Conservation (phyloP, 2,888 invertebrate genomes). For the Trissolcus japonicus region DNA sequence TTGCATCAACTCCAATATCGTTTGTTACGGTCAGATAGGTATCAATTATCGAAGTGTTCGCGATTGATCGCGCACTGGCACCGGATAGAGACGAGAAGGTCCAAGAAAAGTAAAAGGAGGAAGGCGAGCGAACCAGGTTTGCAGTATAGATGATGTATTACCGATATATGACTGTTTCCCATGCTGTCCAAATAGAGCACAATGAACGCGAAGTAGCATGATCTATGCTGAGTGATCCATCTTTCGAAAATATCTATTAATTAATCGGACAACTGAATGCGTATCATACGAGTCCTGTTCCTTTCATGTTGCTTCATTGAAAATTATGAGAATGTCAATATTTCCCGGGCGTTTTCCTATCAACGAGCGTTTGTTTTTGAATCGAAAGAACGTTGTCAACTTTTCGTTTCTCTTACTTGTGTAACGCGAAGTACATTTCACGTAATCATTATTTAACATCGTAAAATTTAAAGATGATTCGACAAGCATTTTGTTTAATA, state of each 20-base stretch:
- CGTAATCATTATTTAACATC: background rate
- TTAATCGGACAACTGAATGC: slow-evolving; percentile 54
- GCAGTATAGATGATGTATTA: slow-evolving; percentile 61
- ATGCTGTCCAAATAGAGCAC: slow-evolving; percentile 65
- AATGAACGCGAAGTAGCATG: slow-evolving; percentile 41
- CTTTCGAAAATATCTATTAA: slow-evolving; percentile 54
- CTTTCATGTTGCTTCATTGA: slow-evolving; percentile 21
- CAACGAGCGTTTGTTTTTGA: slow-evolving; percentile 6
- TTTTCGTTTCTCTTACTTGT: slow-evolving; percentile 2
- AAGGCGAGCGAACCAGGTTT: slow-evolving; percentile 34
- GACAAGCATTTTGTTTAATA: no score
- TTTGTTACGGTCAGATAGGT: slow-evolving; percentile 62
- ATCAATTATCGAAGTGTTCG: slow-evolving; percentile 62
- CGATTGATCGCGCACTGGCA: slow-evolving; percentile 63
- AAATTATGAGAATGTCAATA: slow-evolving; percentile 31
- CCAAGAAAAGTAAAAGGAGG: slow-evolving; percentile 48
- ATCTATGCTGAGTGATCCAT: slow-evolving; percentile 49
- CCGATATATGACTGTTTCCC: slow-evolving; percentile 62
- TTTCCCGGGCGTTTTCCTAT: background rate
- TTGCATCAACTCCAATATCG: slow-evolving; percentile 51
- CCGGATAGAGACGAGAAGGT: slow-evolving; percentile 38
- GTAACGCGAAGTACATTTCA: background rate
- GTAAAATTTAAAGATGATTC: background rate
- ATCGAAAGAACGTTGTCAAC: slow-evolving; percentile 1
- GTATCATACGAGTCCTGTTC: slow-evolving; percentile 16